phyloP scores from a whole-genome alignment of 2,797 vertebrate genomes.

The Oophaga sylvatica region DNA sequence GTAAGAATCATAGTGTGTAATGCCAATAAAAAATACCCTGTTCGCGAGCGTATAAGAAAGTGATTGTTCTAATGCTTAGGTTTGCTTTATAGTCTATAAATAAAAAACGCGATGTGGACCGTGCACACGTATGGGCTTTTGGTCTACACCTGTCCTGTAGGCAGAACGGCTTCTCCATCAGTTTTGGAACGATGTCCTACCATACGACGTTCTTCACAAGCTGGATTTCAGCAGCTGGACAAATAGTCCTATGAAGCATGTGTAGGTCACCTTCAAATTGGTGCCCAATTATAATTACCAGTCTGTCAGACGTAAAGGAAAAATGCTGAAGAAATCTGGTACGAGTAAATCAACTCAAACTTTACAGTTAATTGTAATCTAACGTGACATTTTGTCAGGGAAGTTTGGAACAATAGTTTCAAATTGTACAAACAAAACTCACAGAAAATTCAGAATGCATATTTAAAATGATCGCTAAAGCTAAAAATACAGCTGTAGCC shows the following conservation, averaged over 20 bases:
- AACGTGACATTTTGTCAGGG: not conserved
- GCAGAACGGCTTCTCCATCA: not conserved
- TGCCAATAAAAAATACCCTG: slow-evolving; percentile 32
- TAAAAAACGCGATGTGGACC: not conserved
- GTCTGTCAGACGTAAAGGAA: not conserved
- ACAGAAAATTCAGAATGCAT: not conserved
- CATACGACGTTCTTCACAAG: not conserved
- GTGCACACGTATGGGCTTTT: not conserved
- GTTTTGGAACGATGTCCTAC: not conserved
- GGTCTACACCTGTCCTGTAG: too few species aligned
- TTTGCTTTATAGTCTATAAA: not conserved
- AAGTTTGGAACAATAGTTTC: not conserved
- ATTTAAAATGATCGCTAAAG: not conserved
- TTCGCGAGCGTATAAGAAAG: slow-evolving; percentile 17
- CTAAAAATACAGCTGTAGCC: not conserved
- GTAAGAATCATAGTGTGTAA: not conserved
- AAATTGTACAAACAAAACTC: not conserved
- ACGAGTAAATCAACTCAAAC: not conserved
- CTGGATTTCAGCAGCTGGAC: not conserved
- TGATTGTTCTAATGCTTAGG: slow-evolving; percentile 42
- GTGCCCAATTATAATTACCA: not conserved
- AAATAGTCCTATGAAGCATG: too few species aligned
- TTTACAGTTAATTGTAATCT: not conserved
- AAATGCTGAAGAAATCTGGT: not conserved
- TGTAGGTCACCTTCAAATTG: not conserved